Evolutionary conservation across 2,797 vertebrate genomes (phyloP), one percentile per base, ranked within the genome.

Genomic region (Artibeus lituratus): DNA sequence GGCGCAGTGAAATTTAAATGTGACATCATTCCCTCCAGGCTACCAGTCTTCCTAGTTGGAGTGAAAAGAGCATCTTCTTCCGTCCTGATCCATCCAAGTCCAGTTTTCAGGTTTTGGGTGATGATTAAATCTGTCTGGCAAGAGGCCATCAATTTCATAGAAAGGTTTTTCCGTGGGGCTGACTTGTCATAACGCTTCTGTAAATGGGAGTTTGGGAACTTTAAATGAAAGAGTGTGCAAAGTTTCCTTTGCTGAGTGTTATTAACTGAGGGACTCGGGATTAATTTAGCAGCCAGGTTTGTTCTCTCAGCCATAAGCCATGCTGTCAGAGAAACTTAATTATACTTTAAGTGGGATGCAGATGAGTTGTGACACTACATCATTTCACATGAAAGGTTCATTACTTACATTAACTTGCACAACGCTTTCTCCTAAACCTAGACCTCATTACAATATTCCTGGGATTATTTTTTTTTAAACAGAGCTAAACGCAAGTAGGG

Each of bases 341-440:
- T 99, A 98, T 98, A 98, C 97, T 98, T 98, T 98, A 99, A 99
- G 98, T 99, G 98, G 98, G 98, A 99, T 99, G 98, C 98, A 99
- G 99, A 98, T 99, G 98, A 99, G 98, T 98, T 99, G 98, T 98
- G 98, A 98, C 98, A 98, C 98, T 98, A 98, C 98, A 98, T 98
- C 98, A 99, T 99, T 98, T 99, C 98, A 98, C 98, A 98, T 98
- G 98, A 99, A 99, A 98, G 98, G 98, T 98, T 99, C 98, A 98
- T 99, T 99, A 98, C 98, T 98, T 98, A 98, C 96, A 98, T 98
- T 98, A 98, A 98, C 98, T 98, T 95, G 96, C 97, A 98, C 98
- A 98, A 96, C 97, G 96, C 96, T 98, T 96, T 90, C 96, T 98
- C 95, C 96, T 97, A 97, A 98, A 95, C 96, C 94, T 97, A 95